Evolutionary conservation across 2,888 invertebrate genomes (phyloP), one percentile per base, ranked within the genome.

Genomic region (Agriotes lineatus): DNA sequence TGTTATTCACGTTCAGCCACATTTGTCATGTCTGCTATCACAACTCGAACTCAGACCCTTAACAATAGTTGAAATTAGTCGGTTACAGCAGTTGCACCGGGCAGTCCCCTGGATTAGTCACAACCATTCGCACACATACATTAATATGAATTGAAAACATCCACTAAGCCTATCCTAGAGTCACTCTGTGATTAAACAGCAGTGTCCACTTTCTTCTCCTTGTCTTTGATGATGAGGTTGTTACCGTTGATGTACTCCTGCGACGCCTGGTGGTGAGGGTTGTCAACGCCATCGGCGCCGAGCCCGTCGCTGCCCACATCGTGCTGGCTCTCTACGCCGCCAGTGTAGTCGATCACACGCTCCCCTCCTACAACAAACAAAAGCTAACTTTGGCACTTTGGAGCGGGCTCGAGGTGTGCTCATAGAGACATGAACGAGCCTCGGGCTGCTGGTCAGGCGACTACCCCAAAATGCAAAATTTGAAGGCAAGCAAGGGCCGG

Each of bases 171-270:
- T 69, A 60, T 37, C 14, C 45, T 50, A 56, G 37, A 58, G 50
- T 59, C 66, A 50, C 44, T 57, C 22, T 45, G 39, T 39, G 16
- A 67, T 87, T 88, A 88, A 76, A 89, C 89, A 56, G 87, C 87
- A 57, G 88, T 88, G 78, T 89, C 87, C 78, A 87, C 87, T 80
- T 88, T 88, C 79, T 87, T 86, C 78, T 88, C 87, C 76, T 82
- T 82, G 76, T 87, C 86, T 83, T 88, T 88, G 78, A 87, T 84
- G 22, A 80, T 78, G 75, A 86, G 83, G 75, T 86, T 87, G 79
- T 86, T 87, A 69, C 87, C 88, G 79, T 88, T 88, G 78, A 88
- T 86, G 83, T 88, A 88, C 78, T 89, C 88, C 75, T 86, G 86
- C 76, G 88, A 88, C 73, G 85, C 85, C 78, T 88, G 87, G 73